Conservation (phyloP, 2,113 vertebrate species). For the Scomber scombrus region DNA sequence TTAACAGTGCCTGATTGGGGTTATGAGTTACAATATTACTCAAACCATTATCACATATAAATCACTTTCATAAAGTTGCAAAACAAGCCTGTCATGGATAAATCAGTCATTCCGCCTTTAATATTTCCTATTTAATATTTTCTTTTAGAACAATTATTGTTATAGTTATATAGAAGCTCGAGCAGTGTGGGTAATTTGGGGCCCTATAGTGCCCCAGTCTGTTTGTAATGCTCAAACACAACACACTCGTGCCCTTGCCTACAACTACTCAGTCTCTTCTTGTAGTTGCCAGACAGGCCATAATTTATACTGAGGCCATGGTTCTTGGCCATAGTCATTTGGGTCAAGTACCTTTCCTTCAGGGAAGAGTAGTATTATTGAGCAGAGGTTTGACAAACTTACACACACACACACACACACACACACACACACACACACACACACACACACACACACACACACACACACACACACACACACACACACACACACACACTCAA, state of each 20-base stretch:
- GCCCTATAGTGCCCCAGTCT: slow-evolving; percentile 29
- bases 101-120: slow-evolving; percentile 17
- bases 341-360: slow-evolving; percentile 75
- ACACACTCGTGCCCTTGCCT: slow-evolving; percentile 43
- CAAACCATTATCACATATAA: slow-evolving; percentile 59
- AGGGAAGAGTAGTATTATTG: slow-evolving; percentile 49
- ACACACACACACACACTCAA: slow-evolving; percentile 9
- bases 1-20: slow-evolving; percentile 50
- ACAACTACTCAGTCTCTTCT: slow-evolving; percentile 40
- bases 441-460: slow-evolving; percentile 15
- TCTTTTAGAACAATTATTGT: slow-evolving; percentile 58
- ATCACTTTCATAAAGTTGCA: slow-evolving; percentile 57
- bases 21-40: slow-evolving; percentile 60
- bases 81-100: slow-evolving; percentile 43
- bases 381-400: slow-evolving; percentile 2
- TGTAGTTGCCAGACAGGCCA: slow-evolving; percentile 50
- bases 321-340: slow-evolving; percentile 61
- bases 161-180: slow-evolving; percentile 58
- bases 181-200: slow-evolving; percentile 52
- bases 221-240: slow-evolving; percentile 39
- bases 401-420: slow-evolving; percentile 8
- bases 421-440: background rate
- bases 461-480: background rate
- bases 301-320: slow-evolving; percentile 54
- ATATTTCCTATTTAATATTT: slow-evolving; percentile 26